These are phyloP conservation scores for Lomographa bimaculata DNA, from an alignment of 2,888 invertebrate species.

Conservation along the genomic window DNA sequence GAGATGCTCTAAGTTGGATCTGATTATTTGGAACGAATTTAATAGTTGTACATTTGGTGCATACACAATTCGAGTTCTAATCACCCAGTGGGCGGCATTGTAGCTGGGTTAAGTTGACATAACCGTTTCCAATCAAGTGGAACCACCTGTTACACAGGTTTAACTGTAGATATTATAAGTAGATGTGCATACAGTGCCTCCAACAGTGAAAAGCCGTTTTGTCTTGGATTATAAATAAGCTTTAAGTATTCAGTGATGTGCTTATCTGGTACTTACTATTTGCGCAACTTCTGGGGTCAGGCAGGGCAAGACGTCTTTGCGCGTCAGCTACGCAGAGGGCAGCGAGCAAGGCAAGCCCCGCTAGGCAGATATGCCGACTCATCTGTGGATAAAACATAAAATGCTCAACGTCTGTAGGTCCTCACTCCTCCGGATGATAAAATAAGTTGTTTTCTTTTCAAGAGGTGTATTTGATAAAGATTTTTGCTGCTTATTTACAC, in stretches of 20 bases:
- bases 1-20: neutral
- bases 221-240: neutral
- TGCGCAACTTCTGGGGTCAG: constrained; percentile 94
- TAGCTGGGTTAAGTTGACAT: constrained; percentile 3
- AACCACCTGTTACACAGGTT: neutral
- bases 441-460: too few species aligned
- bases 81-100: neutral
- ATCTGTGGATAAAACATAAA: constrained; percentile 53
- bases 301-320: constrained; percentile 92
- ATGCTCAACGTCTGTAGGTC: too few species aligned
- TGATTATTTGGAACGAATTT: constrained; percentile 5
- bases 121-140: constrained; percentile 5
- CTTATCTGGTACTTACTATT: constrained; percentile 87
- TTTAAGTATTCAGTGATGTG: neutral
- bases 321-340: constrained; percentile 89
- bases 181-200: neutral
- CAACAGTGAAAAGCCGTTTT: neutral
- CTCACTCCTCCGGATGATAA: too few species aligned
- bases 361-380: constrained; percentile 71
- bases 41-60: neutral
- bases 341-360: constrained; percentile 71
- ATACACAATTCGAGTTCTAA: neutral
- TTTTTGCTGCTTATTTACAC: too few species aligned
- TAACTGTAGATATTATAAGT: too few species aligned
- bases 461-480: too few species aligned